These are phyloP conservation scores for Odontophorus gujanensis DNA, from an alignment of 2,113 vertebrate genomes.

Conservation along the genomic window DNA sequence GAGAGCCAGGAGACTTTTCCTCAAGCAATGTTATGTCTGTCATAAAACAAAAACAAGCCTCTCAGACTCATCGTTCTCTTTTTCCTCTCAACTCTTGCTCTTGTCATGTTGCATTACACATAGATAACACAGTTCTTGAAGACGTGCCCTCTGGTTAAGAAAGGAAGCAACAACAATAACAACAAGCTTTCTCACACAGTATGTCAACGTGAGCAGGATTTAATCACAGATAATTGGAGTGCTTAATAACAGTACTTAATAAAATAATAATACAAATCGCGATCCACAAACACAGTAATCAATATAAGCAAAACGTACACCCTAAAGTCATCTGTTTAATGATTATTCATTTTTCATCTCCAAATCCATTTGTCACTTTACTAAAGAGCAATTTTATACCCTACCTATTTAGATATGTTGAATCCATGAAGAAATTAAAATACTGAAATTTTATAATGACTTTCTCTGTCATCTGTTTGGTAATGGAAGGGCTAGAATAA, in stretches of 20 bases:
- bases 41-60: constrained; percentile 30
- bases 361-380: neutral
- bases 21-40: constrained; percentile 31
- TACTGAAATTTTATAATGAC: neutral
- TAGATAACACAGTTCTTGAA: constrained; percentile 59
- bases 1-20: constrained; percentile 36
- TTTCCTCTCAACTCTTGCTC: constrained; percentile 42
- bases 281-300: neutral
- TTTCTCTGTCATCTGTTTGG: neutral
- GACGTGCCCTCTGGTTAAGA: constrained; percentile 48
- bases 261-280: neutral
- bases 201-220: neutral
- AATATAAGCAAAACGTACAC: neutral
- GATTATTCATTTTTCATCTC: neutral
- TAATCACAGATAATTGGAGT: constrained; percentile 47
- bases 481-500: neutral
- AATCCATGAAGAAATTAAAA: neutral
- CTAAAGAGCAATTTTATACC: neutral
- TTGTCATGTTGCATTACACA: constrained; percentile 68
- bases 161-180: constrained; percentile 36
- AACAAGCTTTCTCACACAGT: constrained; percentile 24
- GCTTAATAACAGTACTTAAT: constrained; percentile 40
- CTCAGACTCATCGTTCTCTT: constrained; percentile 18
- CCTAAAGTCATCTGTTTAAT: neutral
- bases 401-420: neutral